phyloP scores from a whole-genome alignment of 2,888 invertebrate genomes.

The Argyra leucocephala region DNA sequence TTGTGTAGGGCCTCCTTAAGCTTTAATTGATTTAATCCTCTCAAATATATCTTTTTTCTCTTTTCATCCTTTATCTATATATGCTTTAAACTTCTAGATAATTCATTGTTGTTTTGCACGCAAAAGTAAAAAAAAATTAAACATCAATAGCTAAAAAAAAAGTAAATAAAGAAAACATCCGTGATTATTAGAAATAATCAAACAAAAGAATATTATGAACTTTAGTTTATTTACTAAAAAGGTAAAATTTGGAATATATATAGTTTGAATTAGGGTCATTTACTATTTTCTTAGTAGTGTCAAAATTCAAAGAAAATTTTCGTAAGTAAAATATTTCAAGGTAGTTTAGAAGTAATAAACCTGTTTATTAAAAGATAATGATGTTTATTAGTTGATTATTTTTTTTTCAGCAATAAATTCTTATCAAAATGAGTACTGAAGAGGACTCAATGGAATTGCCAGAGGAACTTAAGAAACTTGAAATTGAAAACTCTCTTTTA shows the following conservation, averaged over 20 bases:
- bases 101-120: background rate
- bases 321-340: background rate
- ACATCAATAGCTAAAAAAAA: background rate
- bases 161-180: background rate
- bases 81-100: background rate
- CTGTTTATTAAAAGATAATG: background rate
- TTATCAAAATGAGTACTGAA: background rate
- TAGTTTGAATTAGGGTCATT: background rate
- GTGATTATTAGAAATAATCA: background rate
- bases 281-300: background rate
- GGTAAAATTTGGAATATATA: background rate
- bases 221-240: background rate
- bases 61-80: background rate
- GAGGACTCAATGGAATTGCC: conserved; percentile 37
- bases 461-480: conserved; percentile 48
- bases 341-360: background rate
- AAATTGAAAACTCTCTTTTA: conserved; percentile 38
- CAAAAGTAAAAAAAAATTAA: background rate
- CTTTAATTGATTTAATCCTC: too few relatives aligned
- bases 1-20: too few relatives aligned
- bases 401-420: background rate
- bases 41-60: background rate
- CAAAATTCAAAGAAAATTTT: background rate
- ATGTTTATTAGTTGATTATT: background rate
- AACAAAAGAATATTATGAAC: background rate